Conservation (phyloP, 2,797 vertebrate genomes). For the Anguilla megastoma region DNA sequence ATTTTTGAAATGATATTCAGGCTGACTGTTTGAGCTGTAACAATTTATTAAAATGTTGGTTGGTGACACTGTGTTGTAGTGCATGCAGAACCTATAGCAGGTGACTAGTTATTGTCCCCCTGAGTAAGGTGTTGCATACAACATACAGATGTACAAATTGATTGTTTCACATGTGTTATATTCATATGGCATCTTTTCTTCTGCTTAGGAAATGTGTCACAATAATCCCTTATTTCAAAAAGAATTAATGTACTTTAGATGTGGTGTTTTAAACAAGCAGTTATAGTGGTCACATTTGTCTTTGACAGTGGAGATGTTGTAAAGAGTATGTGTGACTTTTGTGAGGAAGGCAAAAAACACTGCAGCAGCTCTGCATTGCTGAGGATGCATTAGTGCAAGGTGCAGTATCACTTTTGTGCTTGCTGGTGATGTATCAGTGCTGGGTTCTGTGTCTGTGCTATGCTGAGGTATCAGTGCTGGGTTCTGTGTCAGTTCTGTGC, state of each 20-base stretch:
- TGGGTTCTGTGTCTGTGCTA: neutral
- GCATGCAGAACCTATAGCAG: neutral
- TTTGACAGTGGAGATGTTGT: neutral
- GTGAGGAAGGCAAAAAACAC: neutral
- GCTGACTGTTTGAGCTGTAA: neutral
- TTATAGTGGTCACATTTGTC: neutral
- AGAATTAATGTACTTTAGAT: neutral
- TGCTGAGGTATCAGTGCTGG: neutral
- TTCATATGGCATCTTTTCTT: too few relatives aligned
- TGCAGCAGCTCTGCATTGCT: neutral
- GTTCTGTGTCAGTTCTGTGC: neutral
- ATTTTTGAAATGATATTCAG: neutral
- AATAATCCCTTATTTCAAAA: neutral
- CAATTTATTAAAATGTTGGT: neutral
- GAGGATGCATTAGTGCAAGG: neutral
- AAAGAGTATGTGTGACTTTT: neutral
- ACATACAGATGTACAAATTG: too few relatives aligned
- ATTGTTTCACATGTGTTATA: too few relatives aligned
- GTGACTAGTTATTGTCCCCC: neutral
- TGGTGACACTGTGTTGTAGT: neutral
- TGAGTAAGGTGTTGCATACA: too few relatives aligned
- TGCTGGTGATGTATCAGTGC: neutral
- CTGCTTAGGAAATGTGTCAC: too few relatives aligned
- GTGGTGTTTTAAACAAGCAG: neutral
- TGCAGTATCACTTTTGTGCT: neutral